Conservation (phyloP, 1,140 invertebrate genomes). For the Pararge aegeria region DNA sequence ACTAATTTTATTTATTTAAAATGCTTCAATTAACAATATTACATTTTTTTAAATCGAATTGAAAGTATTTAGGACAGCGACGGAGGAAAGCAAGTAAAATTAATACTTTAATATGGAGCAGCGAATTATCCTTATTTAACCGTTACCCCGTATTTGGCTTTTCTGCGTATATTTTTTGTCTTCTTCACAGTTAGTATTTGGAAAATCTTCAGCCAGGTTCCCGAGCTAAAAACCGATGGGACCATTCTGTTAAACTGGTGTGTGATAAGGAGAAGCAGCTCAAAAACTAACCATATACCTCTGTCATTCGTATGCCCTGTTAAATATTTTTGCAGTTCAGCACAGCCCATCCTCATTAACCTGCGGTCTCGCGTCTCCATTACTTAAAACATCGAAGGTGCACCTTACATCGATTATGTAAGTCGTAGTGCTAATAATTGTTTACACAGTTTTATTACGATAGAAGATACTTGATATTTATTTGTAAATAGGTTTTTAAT, state of each 20-base stretch:
- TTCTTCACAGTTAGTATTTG: slow-evolving; percentile 19
- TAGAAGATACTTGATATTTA: too few relatives aligned
- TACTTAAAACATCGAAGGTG: neutral
- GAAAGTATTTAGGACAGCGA: too few relatives aligned
- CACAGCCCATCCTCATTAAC: neutral
- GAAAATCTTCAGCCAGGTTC: neutral
- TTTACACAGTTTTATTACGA: neutral
- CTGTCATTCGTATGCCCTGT: neutral
- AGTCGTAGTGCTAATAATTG: neutral
- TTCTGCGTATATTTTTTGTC: slow-evolving; percentile 11
- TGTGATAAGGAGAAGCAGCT: neutral
- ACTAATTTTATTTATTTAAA: neutral
- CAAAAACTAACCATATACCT: neutral
- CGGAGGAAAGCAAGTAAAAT: too few relatives aligned
- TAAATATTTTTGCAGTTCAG: neutral
- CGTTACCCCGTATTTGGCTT: neutral
- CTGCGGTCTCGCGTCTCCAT: neutral
- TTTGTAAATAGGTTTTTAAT: too few relatives aligned
- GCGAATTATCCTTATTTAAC: neutral
- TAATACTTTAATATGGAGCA: too few relatives aligned
- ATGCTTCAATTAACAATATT: too few relatives aligned
- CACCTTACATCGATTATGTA: neutral
- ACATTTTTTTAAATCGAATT: too few relatives aligned
- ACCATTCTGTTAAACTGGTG: neutral
- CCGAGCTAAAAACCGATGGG: neutral